Evolutionary conservation across 2,888 invertebrate species (phyloP), one percentile per base, ranked within the genome.

Genomic region (Acrobasis consociella): DNA sequence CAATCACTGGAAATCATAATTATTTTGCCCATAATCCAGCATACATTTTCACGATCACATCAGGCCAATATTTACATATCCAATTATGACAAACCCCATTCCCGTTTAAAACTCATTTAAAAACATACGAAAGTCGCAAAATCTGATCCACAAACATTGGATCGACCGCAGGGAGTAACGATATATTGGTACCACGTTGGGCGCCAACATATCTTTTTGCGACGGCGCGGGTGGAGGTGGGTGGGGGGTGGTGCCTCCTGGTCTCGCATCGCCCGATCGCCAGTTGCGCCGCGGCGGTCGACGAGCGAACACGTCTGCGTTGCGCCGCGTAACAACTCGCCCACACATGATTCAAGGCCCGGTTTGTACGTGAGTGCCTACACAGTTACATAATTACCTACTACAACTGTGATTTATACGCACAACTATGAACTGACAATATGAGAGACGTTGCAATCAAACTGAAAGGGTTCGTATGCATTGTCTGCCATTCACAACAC

Each of bases 271-370:
- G 65, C 56, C 66, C 62, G 64, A 58, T 61, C 68, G 80, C 74
- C 85, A 91, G 91, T 91, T 86, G 87, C 89, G 91, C 83, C 84
- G 85, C 88, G 85, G 85, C 83, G 81, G 75, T 76, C 74, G 81
- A 72, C 82, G 82, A 78, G 84, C 71, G 75, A 77, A 73, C 73
- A 80, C 81, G 85, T 83, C 64, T 76, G 75, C 71, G 68, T 71
- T 64, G 77, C 78, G 78, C 73, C 78, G 79, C 75, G 80, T 22
- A 52, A 64, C 71, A 52, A 63, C 71, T 75, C 77, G 72, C 74
- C 73, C 76, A 81, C 82, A 83, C 76, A 84, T 83, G 82, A 76
- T 80, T 78, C 78, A 77, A 76, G 75, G 77, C 79, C 77, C 76
- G 75, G 73, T 78, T 76, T 74, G 71, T 81, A 85, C 78, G 87